These are phyloP conservation scores for Hapalemur alaotrensis DNA, from an alignment of 2,797 vertebrate genomes.

Conservation along the genomic window DNA sequence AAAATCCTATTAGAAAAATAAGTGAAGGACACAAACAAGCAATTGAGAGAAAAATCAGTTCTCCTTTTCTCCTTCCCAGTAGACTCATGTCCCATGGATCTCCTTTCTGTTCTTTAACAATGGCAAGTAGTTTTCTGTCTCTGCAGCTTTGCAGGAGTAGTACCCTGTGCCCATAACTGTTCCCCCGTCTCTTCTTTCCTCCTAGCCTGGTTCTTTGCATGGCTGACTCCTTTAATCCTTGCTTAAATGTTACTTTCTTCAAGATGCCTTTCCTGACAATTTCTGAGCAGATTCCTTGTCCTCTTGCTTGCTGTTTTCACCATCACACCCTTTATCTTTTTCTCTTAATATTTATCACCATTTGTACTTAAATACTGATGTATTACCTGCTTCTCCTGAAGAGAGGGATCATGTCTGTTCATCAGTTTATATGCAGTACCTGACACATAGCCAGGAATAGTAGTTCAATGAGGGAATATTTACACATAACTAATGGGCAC, in stretches of 20 bases:
- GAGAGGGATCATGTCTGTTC: neutral
- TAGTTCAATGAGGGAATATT: neutral
- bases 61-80: neutral
- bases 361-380: neutral
- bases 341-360: neutral
- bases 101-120: neutral
- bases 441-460: neutral
- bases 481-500: neutral
- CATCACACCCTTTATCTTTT: neutral
- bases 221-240: neutral
- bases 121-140: neutral
- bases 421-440: neutral
- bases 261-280: neutral
- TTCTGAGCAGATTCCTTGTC: neutral
- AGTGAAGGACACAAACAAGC: neutral
- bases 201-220: neutral
- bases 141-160: neutral
- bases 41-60: neutral
- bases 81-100: fast-evolving
- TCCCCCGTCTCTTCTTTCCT: neutral
- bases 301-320: neutral
- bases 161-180: neutral
- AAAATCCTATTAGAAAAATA: neutral
- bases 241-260: neutral
- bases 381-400: neutral